Evolutionary conservation across 2,797 vertebrate genomes (phyloP).

Genomic region (Lycodopsis pacificus): DNA sequence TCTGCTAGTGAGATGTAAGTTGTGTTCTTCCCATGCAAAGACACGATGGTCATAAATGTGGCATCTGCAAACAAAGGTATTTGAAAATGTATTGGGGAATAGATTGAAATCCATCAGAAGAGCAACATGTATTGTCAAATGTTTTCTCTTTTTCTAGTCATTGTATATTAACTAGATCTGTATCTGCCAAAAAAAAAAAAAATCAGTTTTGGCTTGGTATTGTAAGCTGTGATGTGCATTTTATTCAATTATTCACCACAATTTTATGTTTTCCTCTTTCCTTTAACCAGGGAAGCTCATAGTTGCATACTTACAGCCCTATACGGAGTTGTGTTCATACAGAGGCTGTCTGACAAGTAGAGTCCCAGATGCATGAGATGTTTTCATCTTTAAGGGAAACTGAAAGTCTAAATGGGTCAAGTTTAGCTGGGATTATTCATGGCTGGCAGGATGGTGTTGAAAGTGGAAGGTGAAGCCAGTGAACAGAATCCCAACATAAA

Average conservation of each 20-base stretch:
- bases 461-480: slow-evolving; percentile 13
- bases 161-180: neutral
- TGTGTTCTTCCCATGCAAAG: neutral
- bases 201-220: neutral
- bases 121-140: neutral
- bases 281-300: neutral
- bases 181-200: neutral
- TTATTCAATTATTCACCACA: neutral
- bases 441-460: slow-evolving; percentile 11
- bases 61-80: slow-evolving; percentile 29
- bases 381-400: slow-evolving; percentile 35
- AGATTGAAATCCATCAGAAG: neutral
- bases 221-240: neutral
- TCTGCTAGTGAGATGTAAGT: neutral
- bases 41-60: neutral
- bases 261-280: neutral
- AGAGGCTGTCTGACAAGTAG: slow-evolving; percentile 18
- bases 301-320: neutral
- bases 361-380: slow-evolving; percentile 31
- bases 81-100: neutral
- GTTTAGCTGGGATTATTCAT: slow-evolving; percentile 36
- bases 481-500: neutral
- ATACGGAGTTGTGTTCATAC: slow-evolving; percentile 10
- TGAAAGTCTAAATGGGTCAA: slow-evolving; percentile 35
- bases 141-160: neutral